Evolutionary conservation across 64 coral and sea anemone species (phyloP), one percentile per base, ranked within the genome.

Genomic region (Astreopora myriophthalma): DNA sequence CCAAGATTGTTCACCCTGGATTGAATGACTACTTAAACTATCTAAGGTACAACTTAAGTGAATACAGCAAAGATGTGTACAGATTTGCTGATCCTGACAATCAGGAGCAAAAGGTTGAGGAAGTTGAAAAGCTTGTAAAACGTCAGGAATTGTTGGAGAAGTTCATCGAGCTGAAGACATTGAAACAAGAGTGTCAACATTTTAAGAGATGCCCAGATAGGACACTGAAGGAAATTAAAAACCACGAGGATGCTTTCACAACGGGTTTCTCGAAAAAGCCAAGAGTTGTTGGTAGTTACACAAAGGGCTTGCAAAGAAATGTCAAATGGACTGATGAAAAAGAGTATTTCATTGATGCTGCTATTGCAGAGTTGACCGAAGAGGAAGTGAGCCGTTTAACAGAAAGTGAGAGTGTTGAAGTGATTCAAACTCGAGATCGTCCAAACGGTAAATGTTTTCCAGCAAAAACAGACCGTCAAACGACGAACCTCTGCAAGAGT

Each of bases 311-410:
- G 8, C 27, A 26, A 8, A 28, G 29, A 6, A 70, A 70, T 70
- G 67, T 33, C 0, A 0, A 31, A 33, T 70, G 8, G 7, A 23
- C 19, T 24, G 27, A 51, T 51, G 24, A 25, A 1, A 48, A 77
- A 28, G 20, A 75, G n/a, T 77, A 77, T 16, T 77, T 25, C 44
- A 24, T 77, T 5, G 74, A 77, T 77, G 74, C 74, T 77, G 74
- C 74, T 23, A 25, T 77, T 77, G 74, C 74, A 26, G 23, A 49
- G 74, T 77, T 77, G 74, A 49, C 2, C 7, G 8, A 0, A 49
- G 40, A 28, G n/a, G 74, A 77, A 77, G 40, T 51, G 12, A 5
- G 28, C 1, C 2, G n/a, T 10, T 48, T 77, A 51, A 48, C 6
- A 48, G 74, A 28, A 3, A 27, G 8, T 10, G 8, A 4, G n/a